phyloP scores from a whole-genome alignment of 2,888 invertebrate genomes.

The Drosophila robusta region DNA sequence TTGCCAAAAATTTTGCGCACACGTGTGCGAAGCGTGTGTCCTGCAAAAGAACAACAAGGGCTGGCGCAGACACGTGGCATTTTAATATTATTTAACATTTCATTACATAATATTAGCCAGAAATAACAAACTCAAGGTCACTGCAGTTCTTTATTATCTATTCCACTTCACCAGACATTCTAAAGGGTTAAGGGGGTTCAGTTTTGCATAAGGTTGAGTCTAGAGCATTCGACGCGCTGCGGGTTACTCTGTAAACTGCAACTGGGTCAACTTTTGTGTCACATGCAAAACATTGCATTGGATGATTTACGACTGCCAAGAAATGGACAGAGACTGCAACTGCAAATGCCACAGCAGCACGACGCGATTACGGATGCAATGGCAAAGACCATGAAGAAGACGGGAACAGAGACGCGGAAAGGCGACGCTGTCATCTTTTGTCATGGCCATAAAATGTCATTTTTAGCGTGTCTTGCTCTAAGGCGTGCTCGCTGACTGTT shows the following conservation, averaged over 20 bases:
- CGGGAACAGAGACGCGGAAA: slow-evolving; percentile 13
- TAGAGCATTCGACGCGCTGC: slow-evolving; percentile 36
- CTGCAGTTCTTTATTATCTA: not conserved
- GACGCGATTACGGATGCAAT: slow-evolving; percentile 54
- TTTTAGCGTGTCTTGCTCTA: slow-evolving; percentile 46
- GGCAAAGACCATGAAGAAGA: slow-evolving; percentile 6
- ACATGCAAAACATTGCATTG: slow-evolving; percentile 63
- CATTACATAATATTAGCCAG: not conserved
- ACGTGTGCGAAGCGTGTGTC: slow-evolving; percentile 41
- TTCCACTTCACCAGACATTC: not conserved
- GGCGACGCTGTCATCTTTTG: slow-evolving; percentile 63
- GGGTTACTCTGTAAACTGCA: slow-evolving; percentile 36
- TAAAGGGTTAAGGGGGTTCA: slow-evolving; percentile 33
- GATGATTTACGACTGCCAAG: slow-evolving; percentile 68
- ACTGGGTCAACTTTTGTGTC: slow-evolving; percentile 55
- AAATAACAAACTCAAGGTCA: slow-evolving; percentile 34
- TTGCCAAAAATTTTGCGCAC: slow-evolving; percentile 1
- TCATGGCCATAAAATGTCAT: slow-evolving; percentile 60
- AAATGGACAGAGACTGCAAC: slow-evolving; percentile 28
- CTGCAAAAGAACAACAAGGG: slow-evolving; percentile 18
- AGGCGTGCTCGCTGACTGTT: slow-evolving; percentile 62
- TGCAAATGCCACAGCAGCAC: slow-evolving; percentile 31
- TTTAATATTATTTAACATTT: slow-evolving; percentile 36
- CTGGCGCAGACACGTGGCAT: slow-evolving; percentile 38
- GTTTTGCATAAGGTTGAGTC: slow-evolving; percentile 43